phyloP scores from a whole-genome alignment of 2,888 invertebrate genomes.

The Lepeophtheirus nordmannii region DNA sequence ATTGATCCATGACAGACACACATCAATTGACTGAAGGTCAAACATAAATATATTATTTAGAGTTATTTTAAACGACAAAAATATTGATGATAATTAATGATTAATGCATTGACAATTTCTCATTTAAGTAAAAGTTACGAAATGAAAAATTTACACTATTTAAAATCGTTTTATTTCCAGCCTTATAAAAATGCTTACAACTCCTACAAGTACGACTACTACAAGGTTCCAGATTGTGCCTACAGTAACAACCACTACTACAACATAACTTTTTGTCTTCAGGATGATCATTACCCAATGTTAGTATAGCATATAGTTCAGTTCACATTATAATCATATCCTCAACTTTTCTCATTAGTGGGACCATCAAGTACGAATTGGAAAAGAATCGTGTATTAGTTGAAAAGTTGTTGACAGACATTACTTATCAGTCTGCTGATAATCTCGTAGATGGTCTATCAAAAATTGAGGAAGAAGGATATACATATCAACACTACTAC shows the following conservation, averaged over 20 bases:
- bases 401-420: constrained; percentile 25
- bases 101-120: not conserved
- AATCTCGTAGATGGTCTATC: constrained; percentile 28
- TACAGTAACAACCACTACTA: constrained; percentile 23
- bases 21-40: not conserved
- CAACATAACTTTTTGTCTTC: constrained; percentile 25
- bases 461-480: constrained; percentile 26
- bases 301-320: constrained; percentile 7
- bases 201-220: constrained; percentile 24
- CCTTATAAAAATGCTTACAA: constrained; percentile 11
- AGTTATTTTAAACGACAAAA: not conserved
- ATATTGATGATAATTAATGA: not conserved
- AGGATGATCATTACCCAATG: constrained; percentile 25
- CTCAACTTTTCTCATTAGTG: constrained; percentile 2
- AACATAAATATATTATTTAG: not conserved
- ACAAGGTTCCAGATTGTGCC: constrained; percentile 23
- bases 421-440: constrained; percentile 28
- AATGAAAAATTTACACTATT: not conserved
- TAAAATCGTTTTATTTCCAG: not conserved
- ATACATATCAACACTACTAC: constrained; percentile 27
- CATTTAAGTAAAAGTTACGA: not conserved
- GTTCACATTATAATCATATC: not conserved
- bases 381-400: constrained; percentile 19
- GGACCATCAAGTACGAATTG: constrained; percentile 22
- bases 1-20: not conserved